A percentile compares a stretch with the other conserved stretches of the same genome.
Conservation (phyloP, 2,113 vertebrate species). For the Sakesphorus luctuosus region DNA sequence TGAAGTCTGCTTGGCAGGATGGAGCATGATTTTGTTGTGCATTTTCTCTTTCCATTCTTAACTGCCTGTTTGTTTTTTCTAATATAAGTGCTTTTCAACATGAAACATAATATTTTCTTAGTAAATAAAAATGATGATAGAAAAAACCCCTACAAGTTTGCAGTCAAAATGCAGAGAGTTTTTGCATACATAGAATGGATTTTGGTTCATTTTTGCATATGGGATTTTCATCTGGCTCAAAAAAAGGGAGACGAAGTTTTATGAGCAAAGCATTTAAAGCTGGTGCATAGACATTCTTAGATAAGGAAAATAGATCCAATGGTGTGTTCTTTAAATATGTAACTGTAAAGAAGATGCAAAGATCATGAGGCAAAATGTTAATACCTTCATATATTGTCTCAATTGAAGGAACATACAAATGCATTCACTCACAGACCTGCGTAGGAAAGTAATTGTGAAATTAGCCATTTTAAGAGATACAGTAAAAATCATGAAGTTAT, state of each 20-base stretch:
- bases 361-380: not conserved
- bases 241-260: not conserved
- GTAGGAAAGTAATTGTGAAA: not conserved
- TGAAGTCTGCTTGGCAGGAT: not conserved
- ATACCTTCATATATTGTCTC: not conserved
- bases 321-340: not conserved
- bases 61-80: not conserved
- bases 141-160: not conserved
- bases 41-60: not conserved
- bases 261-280: not conserved
- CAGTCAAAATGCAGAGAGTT: not conserved
- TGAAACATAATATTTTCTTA: not conserved
- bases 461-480: not conserved
- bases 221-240: not conserved
- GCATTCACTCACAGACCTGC: not conserved
- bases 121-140: not conserved
- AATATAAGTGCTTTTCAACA: not conserved
- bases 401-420: not conserved
- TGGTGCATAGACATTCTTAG: not conserved
- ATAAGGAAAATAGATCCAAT: not conserved
- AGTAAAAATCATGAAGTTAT: not conserved
- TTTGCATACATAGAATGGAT: not conserved
- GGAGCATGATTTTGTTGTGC: not conserved
- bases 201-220: not conserved
- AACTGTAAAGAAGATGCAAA: not conserved